A percentile compares a stretch with the other conserved stretches of the same genome.
Conservation (phyloP, 2,888 invertebrate species). For the Arenicola marina region DNA sequence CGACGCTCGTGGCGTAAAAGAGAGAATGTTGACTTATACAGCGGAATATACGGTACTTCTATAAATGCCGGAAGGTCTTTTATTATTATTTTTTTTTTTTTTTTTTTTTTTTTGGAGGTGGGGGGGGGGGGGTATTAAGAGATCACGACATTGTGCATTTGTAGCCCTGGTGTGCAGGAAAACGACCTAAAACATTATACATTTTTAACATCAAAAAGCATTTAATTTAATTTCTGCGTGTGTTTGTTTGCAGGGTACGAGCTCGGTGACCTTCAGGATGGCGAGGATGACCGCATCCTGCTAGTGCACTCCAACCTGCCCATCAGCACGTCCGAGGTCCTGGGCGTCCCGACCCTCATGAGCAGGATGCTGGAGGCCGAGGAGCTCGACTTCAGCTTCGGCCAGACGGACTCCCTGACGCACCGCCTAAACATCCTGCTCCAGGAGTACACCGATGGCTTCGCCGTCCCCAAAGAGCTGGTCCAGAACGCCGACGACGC, state of each 20-base stretch:
- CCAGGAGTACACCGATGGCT: slow-evolving; percentile 41
- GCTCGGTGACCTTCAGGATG: slow-evolving; percentile 11
- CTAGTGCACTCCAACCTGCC: slow-evolving; percentile 44
- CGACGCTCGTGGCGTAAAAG: no score
- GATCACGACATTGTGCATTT: no score
- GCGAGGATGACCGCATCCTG: slow-evolving; percentile 22
- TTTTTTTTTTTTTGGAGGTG: no score
- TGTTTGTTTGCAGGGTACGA: slow-evolving; percentile 18
- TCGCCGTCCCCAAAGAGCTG: slow-evolving; percentile 53
- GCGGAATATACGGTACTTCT: no score
- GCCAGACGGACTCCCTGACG: slow-evolving; percentile 48
- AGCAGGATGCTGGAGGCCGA: slow-evolving; percentile 39
- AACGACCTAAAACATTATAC: no score
- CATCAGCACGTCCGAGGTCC: slow-evolving; percentile 35
- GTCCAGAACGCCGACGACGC: slow-evolving; percentile 59
- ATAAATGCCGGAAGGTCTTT: no score
- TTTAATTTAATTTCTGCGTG: not conserved
- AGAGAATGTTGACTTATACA: no score
- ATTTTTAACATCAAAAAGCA: no score
- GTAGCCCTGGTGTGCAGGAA: no score
- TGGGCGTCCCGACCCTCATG: slow-evolving; percentile 45
- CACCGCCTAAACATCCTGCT: slow-evolving; percentile 42
- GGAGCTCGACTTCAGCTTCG: slow-evolving; percentile 39
- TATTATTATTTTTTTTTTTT: no score
- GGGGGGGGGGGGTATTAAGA: no score